phyloP scores from a whole-genome alignment of 2,888 invertebrate genomes.

The Philonicus albiceps region DNA sequence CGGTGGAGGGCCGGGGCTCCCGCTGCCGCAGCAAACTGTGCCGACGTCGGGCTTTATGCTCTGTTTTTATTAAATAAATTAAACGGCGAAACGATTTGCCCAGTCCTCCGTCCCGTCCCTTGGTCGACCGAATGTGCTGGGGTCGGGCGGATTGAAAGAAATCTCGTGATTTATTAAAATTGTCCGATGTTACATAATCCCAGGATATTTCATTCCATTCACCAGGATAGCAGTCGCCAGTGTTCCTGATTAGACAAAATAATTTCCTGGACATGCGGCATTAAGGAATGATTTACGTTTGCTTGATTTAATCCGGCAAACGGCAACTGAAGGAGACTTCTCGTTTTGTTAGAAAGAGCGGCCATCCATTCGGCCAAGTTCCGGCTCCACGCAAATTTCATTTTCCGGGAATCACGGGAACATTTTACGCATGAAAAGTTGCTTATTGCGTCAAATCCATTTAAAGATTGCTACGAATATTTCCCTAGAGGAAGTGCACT shows the following conservation, averaged over 20 bases:
- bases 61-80: constrained; percentile 36
- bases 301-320: not conserved
- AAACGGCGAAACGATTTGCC: constrained; percentile 27
- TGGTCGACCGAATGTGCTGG: not conserved
- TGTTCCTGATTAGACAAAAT: constrained; percentile 22
- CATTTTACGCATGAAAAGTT: not conserved
- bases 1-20: not conserved
- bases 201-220: constrained; percentile 12
- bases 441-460: not conserved
- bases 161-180: constrained; percentile 33
- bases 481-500: not conserved
- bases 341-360: not conserved
- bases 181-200: constrained; percentile 34
- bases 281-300: constrained; percentile 12
- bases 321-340: not conserved
- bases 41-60: not conserved
- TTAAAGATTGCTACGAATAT: not conserved
- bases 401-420: not conserved
- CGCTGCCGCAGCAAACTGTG: not conserved
- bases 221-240: constrained; percentile 28
- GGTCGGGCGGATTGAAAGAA: not conserved
- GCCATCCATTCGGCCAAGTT: not conserved
- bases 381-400: not conserved
- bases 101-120: not conserved
- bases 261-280: constrained; percentile 25